These are phyloP conservation scores for Conops quadrifasciatus DNA, from an alignment of 2,888 invertebrate species.

Conservation along the genomic window DNA sequence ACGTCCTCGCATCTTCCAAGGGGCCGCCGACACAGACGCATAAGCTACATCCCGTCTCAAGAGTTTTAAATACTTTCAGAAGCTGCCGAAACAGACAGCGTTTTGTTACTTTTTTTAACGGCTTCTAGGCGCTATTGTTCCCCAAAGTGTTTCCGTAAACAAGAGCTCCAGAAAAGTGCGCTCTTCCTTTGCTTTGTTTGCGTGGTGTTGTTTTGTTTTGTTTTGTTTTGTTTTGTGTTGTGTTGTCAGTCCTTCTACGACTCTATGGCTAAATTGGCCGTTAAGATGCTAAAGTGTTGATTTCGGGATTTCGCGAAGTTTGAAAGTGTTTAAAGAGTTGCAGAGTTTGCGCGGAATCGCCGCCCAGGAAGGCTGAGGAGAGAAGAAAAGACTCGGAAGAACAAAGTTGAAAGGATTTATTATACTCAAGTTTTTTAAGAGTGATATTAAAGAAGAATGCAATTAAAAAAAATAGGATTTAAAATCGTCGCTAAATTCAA, in stretches of 20 bases:
- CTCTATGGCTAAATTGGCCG: slow-evolving; percentile 26
- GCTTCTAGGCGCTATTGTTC: slow-evolving; percentile 24
- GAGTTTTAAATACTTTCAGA: slow-evolving; percentile 18
- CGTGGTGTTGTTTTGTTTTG: slow-evolving; percentile 12
- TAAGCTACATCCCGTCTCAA: slow-evolving; percentile 21
- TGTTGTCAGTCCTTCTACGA: not conserved
- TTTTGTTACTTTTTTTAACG: slow-evolving; percentile 12
- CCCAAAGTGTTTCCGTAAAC: slow-evolving; percentile 32
- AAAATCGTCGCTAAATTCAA: too few species aligned
- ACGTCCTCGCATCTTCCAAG: not conserved
- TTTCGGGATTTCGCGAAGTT: slow-evolving; percentile 23
- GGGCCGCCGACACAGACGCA: slow-evolving; percentile 32
- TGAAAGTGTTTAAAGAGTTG: slow-evolving; percentile 4
- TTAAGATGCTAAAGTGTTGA: slow-evolving; percentile 36
- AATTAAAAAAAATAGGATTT: too few species aligned
- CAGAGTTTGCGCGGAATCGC: too few species aligned
- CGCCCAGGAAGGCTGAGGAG: too few species aligned
- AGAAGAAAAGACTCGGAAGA: too few species aligned
- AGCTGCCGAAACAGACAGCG: slow-evolving; percentile 12
- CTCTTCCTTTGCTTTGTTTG: slow-evolving; percentile 5
- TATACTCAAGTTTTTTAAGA: too few species aligned
- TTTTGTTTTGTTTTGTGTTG: slow-evolving; percentile 8
- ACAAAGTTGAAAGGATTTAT: too few species aligned
- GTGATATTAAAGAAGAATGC: too few species aligned
- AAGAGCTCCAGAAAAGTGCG: slow-evolving; percentile 18